phyloP scores from a whole-genome alignment of 2,797 vertebrate species.

The Pagetopsis macropterus region DNA sequence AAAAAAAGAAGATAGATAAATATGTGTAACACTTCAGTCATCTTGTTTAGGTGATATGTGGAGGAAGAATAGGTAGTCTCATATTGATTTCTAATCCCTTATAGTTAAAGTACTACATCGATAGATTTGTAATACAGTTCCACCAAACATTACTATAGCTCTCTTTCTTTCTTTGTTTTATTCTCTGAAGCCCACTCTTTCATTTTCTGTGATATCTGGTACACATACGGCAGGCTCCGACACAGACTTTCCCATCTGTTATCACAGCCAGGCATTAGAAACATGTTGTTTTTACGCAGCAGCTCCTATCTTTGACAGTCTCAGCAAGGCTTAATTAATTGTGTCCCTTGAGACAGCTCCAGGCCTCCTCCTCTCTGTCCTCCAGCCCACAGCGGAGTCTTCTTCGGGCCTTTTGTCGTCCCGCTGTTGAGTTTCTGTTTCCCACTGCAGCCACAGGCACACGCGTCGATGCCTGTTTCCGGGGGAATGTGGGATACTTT shows the following conservation, averaged over 20 bases:
- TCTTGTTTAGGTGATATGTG: background rate
- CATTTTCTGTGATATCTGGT: constrained; percentile 22
- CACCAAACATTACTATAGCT: background rate
- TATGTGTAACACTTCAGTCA: too few species aligned
- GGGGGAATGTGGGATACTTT: constrained; percentile 21
- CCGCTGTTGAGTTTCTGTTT: constrained; percentile 30
- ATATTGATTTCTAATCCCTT: background rate
- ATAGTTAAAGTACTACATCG: background rate
- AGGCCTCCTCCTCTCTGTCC: constrained; percentile 7
- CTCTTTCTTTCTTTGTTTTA: constrained; percentile 15
- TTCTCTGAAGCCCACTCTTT: constrained; percentile 13
- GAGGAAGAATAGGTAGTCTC: background rate
- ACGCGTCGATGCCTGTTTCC: constrained; percentile 22
- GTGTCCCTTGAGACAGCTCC: constrained; percentile 18
- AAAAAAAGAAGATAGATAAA: too few species aligned
- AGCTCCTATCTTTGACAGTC: constrained; percentile 36
- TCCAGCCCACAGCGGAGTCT: constrained; percentile 13
- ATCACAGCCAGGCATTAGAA: constrained; percentile 36
- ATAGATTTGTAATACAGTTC: background rate
- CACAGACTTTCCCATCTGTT: constrained; percentile 33
- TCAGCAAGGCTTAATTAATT: constrained; percentile 40
- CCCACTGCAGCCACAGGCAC: constrained; percentile 30
- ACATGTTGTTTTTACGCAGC: constrained; percentile 24
- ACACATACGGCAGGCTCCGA: constrained; percentile 5
- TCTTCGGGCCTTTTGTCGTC: constrained; percentile 23